A percentile compares a stretch with the other conserved stretches of the same genome.
phyloP scores from a whole-genome alignment of 2,888 invertebrate species.

The Hydrotaea diabolus region DNA sequence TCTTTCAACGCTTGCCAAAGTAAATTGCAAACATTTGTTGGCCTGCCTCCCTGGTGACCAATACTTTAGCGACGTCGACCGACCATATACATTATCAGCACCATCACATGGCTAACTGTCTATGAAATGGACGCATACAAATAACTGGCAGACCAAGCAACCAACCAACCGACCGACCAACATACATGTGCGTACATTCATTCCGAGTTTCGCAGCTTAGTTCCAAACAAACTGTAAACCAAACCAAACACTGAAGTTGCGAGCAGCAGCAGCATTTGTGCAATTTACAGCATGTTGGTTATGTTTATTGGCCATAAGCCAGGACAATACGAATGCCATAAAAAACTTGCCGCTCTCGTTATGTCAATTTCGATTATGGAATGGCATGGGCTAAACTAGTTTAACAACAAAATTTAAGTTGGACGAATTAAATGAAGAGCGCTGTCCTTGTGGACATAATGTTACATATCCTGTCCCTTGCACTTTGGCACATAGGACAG shows the following conservation, averaged over 20 bases:
- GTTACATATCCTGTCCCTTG: too few relatives aligned
- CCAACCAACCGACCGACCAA: neutral
- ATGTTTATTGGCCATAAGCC: conserved; percentile 59
- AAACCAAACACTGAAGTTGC: conserved; percentile 35
- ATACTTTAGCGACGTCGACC: conserved; percentile 14
- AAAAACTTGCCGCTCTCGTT: conserved; percentile 17
- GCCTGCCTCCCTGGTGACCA: neutral
- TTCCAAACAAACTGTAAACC: conserved; percentile 47
- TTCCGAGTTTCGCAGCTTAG: conserved; percentile 25
- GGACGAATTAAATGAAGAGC: neutral
- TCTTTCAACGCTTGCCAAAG: conserved; percentile 18
- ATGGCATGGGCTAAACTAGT: neutral
- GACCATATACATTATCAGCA: conserved; percentile 50
- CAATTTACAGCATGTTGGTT: conserved; percentile 62
- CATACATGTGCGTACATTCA: neutral
- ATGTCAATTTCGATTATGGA: conserved; percentile 9
- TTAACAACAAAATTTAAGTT: neutral
- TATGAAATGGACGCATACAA: conserved; percentile 30
- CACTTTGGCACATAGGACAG: too few relatives aligned
- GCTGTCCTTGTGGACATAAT: neutral
- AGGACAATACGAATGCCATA: conserved; percentile 30
- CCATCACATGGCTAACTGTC: conserved; percentile 39
- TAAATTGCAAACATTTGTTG: conserved; percentile 21
- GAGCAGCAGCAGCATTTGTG: conserved; percentile 47
- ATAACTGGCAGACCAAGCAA: neutral